phyloP scores from a whole-genome alignment of 2,113 vertebrate species.

The Saguinus imperator region DNA sequence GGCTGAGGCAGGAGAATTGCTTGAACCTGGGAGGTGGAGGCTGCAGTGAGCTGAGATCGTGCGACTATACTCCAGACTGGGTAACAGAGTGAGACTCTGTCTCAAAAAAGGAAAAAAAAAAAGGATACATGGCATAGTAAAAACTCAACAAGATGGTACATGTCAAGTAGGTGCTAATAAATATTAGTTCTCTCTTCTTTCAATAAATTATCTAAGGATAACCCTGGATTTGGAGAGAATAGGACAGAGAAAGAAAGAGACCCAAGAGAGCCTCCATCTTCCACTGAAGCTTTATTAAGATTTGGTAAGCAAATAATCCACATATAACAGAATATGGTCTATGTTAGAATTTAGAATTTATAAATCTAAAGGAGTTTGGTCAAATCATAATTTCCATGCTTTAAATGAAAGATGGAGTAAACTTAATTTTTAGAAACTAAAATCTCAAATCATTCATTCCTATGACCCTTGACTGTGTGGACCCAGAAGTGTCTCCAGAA shows the following conservation, averaged over 20 bases:
- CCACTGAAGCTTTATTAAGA: background rate
- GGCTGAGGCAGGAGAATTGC: too few species aligned
- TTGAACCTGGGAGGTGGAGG: too few species aligned
- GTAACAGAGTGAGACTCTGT: too few species aligned
- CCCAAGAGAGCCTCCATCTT: background rate
- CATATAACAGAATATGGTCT: background rate
- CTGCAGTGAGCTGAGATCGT: too few species aligned
- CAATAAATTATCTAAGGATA: background rate
- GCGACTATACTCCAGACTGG: too few species aligned
- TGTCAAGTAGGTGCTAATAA: constrained; percentile 31
- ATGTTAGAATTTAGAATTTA: background rate
- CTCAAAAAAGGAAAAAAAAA: background rate
- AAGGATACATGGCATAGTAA: background rate
- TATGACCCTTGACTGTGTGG: background rate
- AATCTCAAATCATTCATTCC: background rate
- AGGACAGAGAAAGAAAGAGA: background rate
- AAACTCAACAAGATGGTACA: constrained; percentile 2
- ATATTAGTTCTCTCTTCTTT: background rate
- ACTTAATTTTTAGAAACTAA: background rate
- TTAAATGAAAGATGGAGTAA: background rate
- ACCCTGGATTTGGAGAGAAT: background rate
- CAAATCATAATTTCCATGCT: background rate
- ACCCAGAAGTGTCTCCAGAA: background rate
- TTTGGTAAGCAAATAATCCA: constrained; percentile 12
- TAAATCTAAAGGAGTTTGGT: background rate